Evolutionary conservation across 2,113 vertebrate species (phyloP).

Genomic region (Saccopteryx leptura): DNA sequence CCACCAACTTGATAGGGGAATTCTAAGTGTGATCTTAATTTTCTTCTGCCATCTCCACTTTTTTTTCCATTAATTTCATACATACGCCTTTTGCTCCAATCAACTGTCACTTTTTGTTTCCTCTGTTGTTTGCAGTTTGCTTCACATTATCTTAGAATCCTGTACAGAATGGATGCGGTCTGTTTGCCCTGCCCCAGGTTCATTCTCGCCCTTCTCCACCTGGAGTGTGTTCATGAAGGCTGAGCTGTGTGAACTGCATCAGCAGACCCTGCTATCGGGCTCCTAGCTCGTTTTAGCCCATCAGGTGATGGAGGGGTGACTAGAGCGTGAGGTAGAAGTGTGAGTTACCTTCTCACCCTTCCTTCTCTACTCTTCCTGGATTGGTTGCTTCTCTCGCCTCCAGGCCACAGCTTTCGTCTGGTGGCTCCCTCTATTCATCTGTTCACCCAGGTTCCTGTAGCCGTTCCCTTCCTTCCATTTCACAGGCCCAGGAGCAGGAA

Average conservation of each 20-base stretch:
- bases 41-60: not conserved
- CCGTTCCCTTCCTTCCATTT: not conserved
- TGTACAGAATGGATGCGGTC: not conserved
- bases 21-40: not conserved
- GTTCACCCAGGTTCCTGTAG: not conserved
- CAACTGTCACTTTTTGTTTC: not conserved
- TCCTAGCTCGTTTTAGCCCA: not conserved
- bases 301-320: not conserved
- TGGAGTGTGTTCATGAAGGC: accelerated
- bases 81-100: not conserved
- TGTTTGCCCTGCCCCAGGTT: no score
- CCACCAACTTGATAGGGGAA: not conserved
- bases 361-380: not conserved
- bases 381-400: not conserved
- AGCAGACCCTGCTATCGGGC: not conserved
- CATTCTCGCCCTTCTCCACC: not conserved
- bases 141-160: not conserved
- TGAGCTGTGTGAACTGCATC: not conserved
- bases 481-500: not conserved
- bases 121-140: not conserved
- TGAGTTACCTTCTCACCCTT: not conserved
- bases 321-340: not conserved
- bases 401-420: not conserved
- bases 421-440: not conserved
- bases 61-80: not conserved